Evolutionary conservation across 2,113 vertebrate genomes (phyloP).

Genomic region (Nannospalax galili): DNA sequence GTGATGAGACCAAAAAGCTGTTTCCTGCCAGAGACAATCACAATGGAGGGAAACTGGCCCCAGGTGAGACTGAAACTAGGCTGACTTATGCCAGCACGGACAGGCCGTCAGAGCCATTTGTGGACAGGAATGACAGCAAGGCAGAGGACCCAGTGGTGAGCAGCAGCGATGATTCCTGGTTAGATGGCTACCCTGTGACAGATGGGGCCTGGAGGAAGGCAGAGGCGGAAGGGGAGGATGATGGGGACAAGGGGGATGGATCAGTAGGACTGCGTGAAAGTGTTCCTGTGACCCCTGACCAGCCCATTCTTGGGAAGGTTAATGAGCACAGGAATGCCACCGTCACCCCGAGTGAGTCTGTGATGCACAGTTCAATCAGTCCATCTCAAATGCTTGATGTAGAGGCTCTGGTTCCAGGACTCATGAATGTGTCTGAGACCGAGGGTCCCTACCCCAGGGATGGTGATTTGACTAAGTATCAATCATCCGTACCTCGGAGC

Average conservation of each 20-base stretch:
- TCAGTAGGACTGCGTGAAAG: conserved; percentile 85
- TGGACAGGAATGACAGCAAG: conserved; percentile 84
- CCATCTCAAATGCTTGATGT: conserved; percentile 67
- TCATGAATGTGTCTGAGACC: conserved; percentile 79
- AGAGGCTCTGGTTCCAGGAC: conserved; percentile 37
- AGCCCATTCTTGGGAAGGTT: conserved; percentile 84
- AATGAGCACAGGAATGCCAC: conserved; percentile 38
- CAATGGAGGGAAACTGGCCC: conserved; percentile 81
- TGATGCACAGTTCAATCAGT: conserved; percentile 62
- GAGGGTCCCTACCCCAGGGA: conserved; percentile 64
- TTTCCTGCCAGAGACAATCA: conserved; percentile 83
- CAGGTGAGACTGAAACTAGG: conserved; percentile 77
- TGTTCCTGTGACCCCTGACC: conserved; percentile 72
- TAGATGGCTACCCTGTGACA: conserved; percentile 93
- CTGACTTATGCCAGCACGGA: conserved; percentile 76
- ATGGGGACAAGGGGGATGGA: conserved; percentile 80
- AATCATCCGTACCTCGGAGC: conserved; percentile 66
- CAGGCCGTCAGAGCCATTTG: conserved; percentile 77
- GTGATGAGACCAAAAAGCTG: conserved; percentile 75
- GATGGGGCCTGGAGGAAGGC: conserved; percentile 82
- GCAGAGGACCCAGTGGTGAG: conserved; percentile 69
- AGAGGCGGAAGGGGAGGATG: conserved; percentile 36
- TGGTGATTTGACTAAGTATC: conserved; percentile 50
- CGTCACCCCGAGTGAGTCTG: conserved; percentile 70
- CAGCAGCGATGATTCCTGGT: conserved; percentile 91